Evolutionary conservation across 2,888 invertebrate genomes (phyloP), one percentile per base, ranked within the genome.

Genomic region (Thymelicus lineola): DNA sequence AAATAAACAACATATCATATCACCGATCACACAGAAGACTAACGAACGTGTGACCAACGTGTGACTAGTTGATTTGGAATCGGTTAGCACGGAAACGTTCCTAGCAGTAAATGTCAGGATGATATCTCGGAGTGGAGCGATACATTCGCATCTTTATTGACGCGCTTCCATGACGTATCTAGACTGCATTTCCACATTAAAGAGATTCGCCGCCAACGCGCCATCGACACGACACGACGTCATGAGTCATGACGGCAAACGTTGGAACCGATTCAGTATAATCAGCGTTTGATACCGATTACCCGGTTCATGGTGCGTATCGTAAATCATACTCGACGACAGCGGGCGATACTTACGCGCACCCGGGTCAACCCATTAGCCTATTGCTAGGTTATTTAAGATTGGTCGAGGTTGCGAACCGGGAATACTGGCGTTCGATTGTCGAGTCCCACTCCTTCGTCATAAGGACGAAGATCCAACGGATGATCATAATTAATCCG

Each of bases 331-430:
- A 66, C 14, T 50, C 53, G 71, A 71, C 66, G 74, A 73, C 74
- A 75, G 61, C 62, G 70, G 65, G 70, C 72, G 72, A 73, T 76
- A 75, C 66, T 73, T 74, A 75, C 72, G 72, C 73, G 71, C 66
- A 71, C 74, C 71, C 70, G 71, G 76, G 74, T 76, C 75, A 75
- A 73, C 67, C 74, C 71, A 79, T 77, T 78, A 77, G 74, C 73
- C 74, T 75, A 72, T 74, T 71, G 70, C 70, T 66, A 63, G 73
- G 73, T 73, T 75, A 75, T 77, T 76, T 75, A 76, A 72, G 71
- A 69, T 70, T 70, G 65, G 53, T 66, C 62, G 66, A 58, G 50
- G 69, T 58, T 46, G 59, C 42, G 42, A 50, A 53, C 64, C 53
- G 50, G 28, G 28, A 63, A n/a, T 45, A 45, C 70, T 12, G 10